These are phyloP conservation scores for Ctenosaura bakeri DNA, from an alignment of 2,797 vertebrate genomes.

Conservation along the genomic window DNA sequence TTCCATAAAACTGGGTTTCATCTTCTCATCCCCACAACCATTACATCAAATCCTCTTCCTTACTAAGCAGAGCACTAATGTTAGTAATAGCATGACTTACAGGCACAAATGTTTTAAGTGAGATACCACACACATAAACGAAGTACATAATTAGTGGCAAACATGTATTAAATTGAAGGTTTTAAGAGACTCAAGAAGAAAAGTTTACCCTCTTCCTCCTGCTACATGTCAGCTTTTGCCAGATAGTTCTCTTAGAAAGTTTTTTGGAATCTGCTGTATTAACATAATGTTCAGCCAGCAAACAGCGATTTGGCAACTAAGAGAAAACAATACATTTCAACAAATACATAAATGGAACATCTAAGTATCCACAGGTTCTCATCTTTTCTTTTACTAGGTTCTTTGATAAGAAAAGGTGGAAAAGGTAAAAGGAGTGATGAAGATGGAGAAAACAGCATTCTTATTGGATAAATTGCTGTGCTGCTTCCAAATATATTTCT, in stretches of 20 bases:
- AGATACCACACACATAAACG: background rate
- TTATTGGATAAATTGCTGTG: constrained; percentile 53
- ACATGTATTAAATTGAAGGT: background rate
- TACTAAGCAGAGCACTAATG: background rate
- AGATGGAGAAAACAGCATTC: constrained; percentile 23
- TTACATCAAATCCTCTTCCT: background rate
- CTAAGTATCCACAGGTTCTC: constrained; percentile 29
- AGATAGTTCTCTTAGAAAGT: constrained; percentile 27
- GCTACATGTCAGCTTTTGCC: constrained; percentile 45
- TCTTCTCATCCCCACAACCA: background rate
- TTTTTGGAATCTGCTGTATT: constrained; percentile 17
- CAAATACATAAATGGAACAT: constrained; percentile 19
- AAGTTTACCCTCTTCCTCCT: background rate
- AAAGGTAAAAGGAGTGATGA: constrained; percentile 29
- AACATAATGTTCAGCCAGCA: background rate
- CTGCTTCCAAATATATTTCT: constrained; percentile 36
- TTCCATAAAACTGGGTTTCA: background rate
- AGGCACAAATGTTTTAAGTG: background rate
- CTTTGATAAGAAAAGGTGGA: background rate
- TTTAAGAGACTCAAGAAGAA: background rate
- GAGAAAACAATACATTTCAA: constrained; percentile 45
- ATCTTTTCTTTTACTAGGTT: constrained; percentile 23
- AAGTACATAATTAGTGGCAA: background rate
- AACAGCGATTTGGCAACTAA: constrained; percentile 10
- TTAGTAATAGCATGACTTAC: background rate